Evolutionary conservation across 2,888 invertebrate genomes (phyloP).

Genomic region (Theodoxus fluviatilis): DNA sequence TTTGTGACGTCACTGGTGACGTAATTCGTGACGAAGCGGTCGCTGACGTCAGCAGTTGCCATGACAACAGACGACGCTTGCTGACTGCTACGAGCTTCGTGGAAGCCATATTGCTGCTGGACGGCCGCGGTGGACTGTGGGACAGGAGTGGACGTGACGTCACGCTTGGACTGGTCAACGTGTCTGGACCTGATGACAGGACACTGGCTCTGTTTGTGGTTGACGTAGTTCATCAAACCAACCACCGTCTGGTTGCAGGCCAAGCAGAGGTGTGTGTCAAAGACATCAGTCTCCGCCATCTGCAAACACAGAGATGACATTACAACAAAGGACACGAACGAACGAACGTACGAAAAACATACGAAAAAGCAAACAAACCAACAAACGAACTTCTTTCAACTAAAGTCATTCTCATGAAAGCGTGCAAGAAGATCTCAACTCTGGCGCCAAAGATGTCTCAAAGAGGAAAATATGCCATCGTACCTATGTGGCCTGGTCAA

Average conservation of each 20-base stretch:
- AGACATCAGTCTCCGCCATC: slow-evolving; percentile 69
- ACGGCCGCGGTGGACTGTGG: background rate
- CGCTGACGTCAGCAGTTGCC: background rate
- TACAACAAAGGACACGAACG: too few species aligned
- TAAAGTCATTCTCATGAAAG: too few species aligned
- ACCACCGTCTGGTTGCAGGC: slow-evolving; percentile 83
- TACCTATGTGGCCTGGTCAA: too few species aligned
- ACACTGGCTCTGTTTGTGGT: slow-evolving; percentile 80
- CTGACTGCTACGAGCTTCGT: background rate
- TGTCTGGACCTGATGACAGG: slow-evolving; percentile 32
- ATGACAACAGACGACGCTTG: background rate
- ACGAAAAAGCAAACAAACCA: too few species aligned
- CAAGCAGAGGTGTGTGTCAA: slow-evolving; percentile 87
- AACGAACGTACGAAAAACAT: too few species aligned
- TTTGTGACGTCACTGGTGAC: too few species aligned
- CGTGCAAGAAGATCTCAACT: too few species aligned
- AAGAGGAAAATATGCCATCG: too few species aligned
- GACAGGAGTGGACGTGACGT: background rate
- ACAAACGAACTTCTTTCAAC: too few species aligned
- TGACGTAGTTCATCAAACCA: slow-evolving; percentile 86
- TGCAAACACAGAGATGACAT: too few species aligned
- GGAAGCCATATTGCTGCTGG: too few species aligned
- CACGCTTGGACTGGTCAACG: background rate
- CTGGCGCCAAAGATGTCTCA: too few species aligned
- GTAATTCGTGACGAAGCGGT: slow-evolving; percentile 16